phyloP scores from a whole-genome alignment of 2,888 invertebrate species.

The Dendrolimus houi region DNA sequence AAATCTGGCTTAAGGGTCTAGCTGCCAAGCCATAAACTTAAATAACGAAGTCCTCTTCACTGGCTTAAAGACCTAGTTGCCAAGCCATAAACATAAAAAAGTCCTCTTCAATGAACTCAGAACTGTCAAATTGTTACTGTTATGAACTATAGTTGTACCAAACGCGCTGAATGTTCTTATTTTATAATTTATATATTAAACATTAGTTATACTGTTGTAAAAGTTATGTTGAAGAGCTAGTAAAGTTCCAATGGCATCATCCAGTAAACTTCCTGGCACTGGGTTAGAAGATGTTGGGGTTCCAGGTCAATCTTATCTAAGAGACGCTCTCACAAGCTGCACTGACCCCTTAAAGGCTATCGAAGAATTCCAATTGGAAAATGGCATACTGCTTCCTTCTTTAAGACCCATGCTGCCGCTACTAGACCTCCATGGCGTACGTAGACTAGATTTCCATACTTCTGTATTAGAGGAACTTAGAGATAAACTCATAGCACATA shows the following conservation, averaged over 20 bases:
- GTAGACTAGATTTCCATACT: constrained; percentile 95
- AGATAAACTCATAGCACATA: constrained; percentile 83
- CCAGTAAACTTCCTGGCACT: constrained; percentile 70
- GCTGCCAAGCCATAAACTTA: too few species aligned
- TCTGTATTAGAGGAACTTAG: constrained; percentile 89
- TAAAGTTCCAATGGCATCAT: constrained; percentile 46
- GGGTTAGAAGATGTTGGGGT: constrained; percentile 91
- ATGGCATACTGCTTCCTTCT: constrained; percentile 94
- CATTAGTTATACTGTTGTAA: too few species aligned
- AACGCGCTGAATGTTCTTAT: too few species aligned
- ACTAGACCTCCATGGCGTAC: constrained; percentile 94
- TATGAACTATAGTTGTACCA: too few species aligned
- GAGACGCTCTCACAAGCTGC: constrained; percentile 95
- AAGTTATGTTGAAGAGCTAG: background rate
- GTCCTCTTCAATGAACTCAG: too few species aligned
- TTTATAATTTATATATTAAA: too few species aligned
- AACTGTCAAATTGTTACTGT: too few species aligned
- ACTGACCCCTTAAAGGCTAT: constrained; percentile 98
- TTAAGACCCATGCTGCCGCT: constrained; percentile 95
- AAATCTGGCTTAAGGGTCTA: too few species aligned
- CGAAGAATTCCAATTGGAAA: constrained; percentile 97
- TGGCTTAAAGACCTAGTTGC: too few species aligned
- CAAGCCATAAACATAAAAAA: too few species aligned
- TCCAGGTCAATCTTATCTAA: constrained; percentile 89
- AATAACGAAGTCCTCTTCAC: too few species aligned